phyloP scores from a whole-genome alignment of 2,888 invertebrate species.

The Pimpla rufipes region DNA sequence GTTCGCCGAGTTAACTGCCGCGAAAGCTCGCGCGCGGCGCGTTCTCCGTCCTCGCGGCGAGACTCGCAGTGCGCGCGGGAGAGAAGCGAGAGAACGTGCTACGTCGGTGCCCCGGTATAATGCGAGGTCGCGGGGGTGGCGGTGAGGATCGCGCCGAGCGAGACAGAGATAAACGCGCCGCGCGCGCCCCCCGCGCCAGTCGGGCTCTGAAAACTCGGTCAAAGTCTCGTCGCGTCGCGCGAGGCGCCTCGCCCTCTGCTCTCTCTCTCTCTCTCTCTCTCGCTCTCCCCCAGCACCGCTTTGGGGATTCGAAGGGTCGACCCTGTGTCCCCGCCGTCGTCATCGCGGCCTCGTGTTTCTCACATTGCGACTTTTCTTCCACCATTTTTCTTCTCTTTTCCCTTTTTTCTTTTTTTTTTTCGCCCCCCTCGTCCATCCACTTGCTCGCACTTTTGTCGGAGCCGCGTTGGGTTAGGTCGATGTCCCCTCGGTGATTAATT shows the following conservation, averaged over 20 bases:
- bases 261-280: not conserved
- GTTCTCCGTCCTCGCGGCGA: not conserved
- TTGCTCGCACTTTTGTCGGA: too few relatives aligned
- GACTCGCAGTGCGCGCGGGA: constrained; percentile 9
- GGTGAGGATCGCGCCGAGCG: constrained; percentile 67
- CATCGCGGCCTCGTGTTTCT: constrained; percentile 35
- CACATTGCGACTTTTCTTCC: constrained; percentile 15
- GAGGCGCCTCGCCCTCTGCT: constrained; percentile 66
- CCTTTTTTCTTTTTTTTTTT: too few relatives aligned
- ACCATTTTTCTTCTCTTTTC: not conserved
- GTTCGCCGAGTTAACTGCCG: constrained; percentile 43
- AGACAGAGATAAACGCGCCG: constrained; percentile 67
- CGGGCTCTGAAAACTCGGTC: constrained; percentile 83
- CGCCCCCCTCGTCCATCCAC: too few relatives aligned
- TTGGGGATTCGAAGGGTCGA: constrained; percentile 81
- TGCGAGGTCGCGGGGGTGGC: constrained; percentile 45
- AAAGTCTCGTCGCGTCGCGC: constrained; percentile 82
- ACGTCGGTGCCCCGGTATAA: constrained; percentile 56
- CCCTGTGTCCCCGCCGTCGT: constrained; percentile 50
- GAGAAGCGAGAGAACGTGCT: constrained; percentile 52
- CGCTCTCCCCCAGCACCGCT: constrained; percentile 68
- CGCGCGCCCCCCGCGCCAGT: constrained; percentile 67
- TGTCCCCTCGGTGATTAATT: not conserved
- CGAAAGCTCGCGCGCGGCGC: constrained; percentile 24
- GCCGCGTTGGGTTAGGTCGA: not conserved